Evolutionary conservation across 2,113 vertebrate genomes (phyloP).

Genomic region (Alaudala cheleensis): DNA sequence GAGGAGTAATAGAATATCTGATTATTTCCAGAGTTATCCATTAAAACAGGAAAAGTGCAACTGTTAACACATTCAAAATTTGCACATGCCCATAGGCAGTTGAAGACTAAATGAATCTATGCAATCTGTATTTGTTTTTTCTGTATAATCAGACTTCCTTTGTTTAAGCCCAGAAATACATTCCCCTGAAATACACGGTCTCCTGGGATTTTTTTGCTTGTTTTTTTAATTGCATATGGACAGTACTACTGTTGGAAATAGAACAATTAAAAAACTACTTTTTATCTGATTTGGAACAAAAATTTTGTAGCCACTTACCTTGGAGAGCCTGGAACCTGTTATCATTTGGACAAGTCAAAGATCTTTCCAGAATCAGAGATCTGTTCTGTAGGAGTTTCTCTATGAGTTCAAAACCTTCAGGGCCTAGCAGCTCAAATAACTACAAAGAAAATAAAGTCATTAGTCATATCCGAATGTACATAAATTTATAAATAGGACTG

Average conservation of each 20-base stretch:
- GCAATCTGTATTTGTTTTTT: neutral
- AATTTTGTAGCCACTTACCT: constrained; percentile 74
- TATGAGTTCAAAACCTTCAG: constrained; percentile 94
- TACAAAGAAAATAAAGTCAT: constrained; percentile 49
- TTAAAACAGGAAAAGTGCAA: neutral
- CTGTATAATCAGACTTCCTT: neutral
- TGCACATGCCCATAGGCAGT: neutral
- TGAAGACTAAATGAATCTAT: neutral
- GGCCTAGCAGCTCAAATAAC: constrained; percentile 94
- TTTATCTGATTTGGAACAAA: neutral
- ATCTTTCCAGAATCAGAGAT: constrained; percentile 82
- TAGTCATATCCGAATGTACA: neutral
- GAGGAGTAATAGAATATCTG: neutral
- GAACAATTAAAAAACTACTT: neutral
- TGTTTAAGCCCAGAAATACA: neutral
- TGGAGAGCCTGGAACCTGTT: constrained; percentile 75
- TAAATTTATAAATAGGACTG: neutral
- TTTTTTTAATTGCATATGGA: neutral
- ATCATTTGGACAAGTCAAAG: constrained; percentile 77
- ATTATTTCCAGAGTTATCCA: neutral
- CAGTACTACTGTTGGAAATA: neutral
- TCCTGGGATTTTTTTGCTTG: neutral
- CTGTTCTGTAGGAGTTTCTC: constrained; percentile 90
- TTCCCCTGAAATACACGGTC: too few relatives aligned
- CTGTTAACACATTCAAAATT: neutral